Conservation (phyloP, 2,888 invertebrate genomes). For the Oscheius sp. region DNA sequence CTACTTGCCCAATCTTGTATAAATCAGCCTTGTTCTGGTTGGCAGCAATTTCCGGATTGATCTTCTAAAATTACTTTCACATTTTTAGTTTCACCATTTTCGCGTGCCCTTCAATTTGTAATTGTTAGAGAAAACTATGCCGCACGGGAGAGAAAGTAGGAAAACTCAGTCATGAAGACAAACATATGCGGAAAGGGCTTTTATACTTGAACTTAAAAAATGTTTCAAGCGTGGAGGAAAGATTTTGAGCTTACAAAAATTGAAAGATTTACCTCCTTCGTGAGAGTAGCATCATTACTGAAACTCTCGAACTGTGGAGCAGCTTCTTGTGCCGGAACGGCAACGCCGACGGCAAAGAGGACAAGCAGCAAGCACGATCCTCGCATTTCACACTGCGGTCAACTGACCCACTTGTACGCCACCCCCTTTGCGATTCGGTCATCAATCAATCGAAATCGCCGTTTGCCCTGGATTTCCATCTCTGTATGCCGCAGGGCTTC, state of each 20-base stretch:
- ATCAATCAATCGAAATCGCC: conserved; percentile 34
- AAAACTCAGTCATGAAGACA: conserved; percentile 4
- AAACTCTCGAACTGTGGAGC: conserved; percentile 27
- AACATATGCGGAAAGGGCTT: background rate
- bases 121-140: background rate
- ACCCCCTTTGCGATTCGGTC: conserved; percentile 23
- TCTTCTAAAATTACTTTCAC: conserved; percentile 10
- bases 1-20: conserved; percentile 63
- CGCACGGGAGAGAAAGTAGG: conserved; percentile 12
- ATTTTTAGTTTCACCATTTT: background rate
- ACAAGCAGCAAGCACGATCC: conserved; percentile 27
- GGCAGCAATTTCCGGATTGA: conserved; percentile 12
- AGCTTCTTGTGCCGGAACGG: conserved; percentile 18
- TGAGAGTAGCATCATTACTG: conserved; percentile 23
- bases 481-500: conserved; percentile 16
- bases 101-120: background rate
- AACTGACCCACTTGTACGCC: conserved; percentile 30
- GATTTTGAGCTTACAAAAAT: too few relatives aligned
- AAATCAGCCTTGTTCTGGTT: conserved; percentile 24
- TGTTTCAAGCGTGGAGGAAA: too few relatives aligned
- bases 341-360: conserved; percentile 12
- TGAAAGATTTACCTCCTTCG: background rate
- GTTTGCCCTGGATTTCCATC: conserved; percentile 32
- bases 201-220: too few relatives aligned
- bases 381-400: conserved; percentile 30